Evolutionary conservation across 1,140 invertebrate genomes (phyloP), one percentile per base, ranked within the genome.

Genomic region (Diachasmimorpha longicaudata): DNA sequence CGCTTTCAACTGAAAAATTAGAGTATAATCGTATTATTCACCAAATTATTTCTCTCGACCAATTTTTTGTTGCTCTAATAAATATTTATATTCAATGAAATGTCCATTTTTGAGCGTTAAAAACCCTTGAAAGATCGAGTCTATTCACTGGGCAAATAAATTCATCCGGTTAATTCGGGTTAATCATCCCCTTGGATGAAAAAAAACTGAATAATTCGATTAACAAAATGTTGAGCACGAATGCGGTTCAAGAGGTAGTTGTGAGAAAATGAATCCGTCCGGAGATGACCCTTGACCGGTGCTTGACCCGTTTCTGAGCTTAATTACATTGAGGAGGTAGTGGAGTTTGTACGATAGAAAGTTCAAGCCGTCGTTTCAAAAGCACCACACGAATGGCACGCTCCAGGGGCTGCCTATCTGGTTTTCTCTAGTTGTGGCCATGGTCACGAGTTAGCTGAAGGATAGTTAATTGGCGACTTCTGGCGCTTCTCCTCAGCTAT

Each of bases 1-100:
- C 14, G 96, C 96, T 90, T 97, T 97, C 73, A 97, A 86, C 96
- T 97, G 90, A 74, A 91, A 92, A 10, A 74, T 19, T 23, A 79
- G 31, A 31, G 6, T 31, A 31, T 31, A 31, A 3, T 31, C 31
- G 6, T 3, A 31, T 31, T 31, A 31, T 31, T 31, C 6, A 31
- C 6, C 6, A 31, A 31, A 31, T 31, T 31, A 31, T 31, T 31
- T 31, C 31, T 31, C 2, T 31, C 2, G 6, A 6, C 6, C 31
- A 2, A 31, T 31, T 31, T 31, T 31, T 31, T 31, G 31, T 31
- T 3, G 31, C 2, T 31, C 31, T 6, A 31, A 31, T 2, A 31
- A 31, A 31, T 6, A 31, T 31, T 31, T 31, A 31, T 6, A 31
- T 31, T 31, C 31, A 31, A 31, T 6, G 31, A 31, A 31, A 31